Evolutionary conservation across 2,888 invertebrate species (phyloP), one percentile per base, ranked within the genome.

Genomic region (Suillia variegata): DNA sequence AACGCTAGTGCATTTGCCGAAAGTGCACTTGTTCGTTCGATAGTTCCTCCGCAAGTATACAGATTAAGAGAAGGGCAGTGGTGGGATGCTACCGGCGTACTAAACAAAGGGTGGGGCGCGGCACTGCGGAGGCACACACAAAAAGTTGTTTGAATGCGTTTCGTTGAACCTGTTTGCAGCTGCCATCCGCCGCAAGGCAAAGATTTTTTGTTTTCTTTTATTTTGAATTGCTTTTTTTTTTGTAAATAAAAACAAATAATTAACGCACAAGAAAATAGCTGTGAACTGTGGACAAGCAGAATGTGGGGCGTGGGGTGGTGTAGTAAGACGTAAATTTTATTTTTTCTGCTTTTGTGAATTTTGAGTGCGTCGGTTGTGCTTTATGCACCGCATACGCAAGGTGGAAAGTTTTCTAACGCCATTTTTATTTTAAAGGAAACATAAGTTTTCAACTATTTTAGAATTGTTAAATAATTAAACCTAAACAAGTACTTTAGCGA

Each of bases 61-160:
- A n/a, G n/a, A n/a, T n/a, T n/a, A n/a, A n/a, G n/a, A n/a, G n/a
- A n/a, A n/a, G n/a, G n/a, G n/a, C n/a, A n/a, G n/a, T n/a, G n/a
- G n/a, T n/a, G n/a, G n/a, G n/a, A n/a, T n/a, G n/a, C n/a, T n/a
- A n/a, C n/a, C n/a, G n/a, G n/a, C n/a, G n/a, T n/a, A n/a, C n/a
- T n/a, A n/a, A n/a, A n/a, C n/a, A n/a, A n/a, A n/a, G n/a, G n/a
- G n/a, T n/a, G n/a, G n/a, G n/a, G n/a, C n/a, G n/a, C n/a, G n/a
- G n/a, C n/a, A n/a, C n/a, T n/a, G n/a, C n/a, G n/a, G n/a, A n/a
- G n/a, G n/a, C n/a, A n/a, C n/a, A n/a, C n/a, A n/a, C n/a, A 18
- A 34, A 52, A 52, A 52, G 52, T 20, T 17, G 52, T 52, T 52
- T 52, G 24, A 34, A 52, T 52, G 52, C 33, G 13, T 52, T 52